Evolutionary conservation across 2,797 vertebrate species (phyloP).

Genomic region (Otolemur crassicaudatus): DNA sequence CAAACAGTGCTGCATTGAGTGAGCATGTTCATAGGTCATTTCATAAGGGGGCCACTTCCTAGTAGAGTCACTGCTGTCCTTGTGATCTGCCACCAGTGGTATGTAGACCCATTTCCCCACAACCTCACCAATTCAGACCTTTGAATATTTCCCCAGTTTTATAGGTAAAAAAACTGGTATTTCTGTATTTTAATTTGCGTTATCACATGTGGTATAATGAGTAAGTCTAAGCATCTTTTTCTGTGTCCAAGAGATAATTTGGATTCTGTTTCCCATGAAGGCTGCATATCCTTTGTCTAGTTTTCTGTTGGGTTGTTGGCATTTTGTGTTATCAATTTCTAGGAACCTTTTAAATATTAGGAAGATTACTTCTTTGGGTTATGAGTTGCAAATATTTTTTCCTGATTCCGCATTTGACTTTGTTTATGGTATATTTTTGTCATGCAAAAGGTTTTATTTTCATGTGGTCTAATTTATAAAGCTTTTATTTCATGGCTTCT

Average conservation of each 20-base stretch:
- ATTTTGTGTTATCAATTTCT: constrained; percentile 18
- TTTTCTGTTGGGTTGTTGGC: background rate
- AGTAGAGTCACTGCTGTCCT: background rate
- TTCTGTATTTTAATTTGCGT: background rate
- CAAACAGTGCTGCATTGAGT: background rate
- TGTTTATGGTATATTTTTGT: constrained; percentile 57
- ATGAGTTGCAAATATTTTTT: constrained; percentile 55
- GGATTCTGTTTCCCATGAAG: background rate
- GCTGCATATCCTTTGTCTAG: background rate
- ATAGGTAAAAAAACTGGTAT: background rate
- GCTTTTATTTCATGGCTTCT: constrained; percentile 56
- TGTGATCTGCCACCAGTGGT: too few relatives aligned
- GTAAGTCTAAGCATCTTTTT: background rate
- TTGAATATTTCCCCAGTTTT: background rate
- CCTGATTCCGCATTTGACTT: constrained; percentile 51
- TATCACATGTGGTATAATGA: background rate
- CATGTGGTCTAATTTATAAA: constrained; percentile 54
- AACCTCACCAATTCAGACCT: background rate
- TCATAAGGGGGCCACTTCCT: background rate
- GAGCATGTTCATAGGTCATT: background rate
- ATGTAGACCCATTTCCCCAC: background rate
- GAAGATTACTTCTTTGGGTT: constrained; percentile 44
- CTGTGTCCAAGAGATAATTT: background rate
- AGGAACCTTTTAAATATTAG: constrained; percentile 50
- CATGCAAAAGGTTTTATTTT: constrained; percentile 58